Base-by-base conservation (phyloP, 2,797 vertebrate species). In the Spinibarbus caldwelli region DNA sequence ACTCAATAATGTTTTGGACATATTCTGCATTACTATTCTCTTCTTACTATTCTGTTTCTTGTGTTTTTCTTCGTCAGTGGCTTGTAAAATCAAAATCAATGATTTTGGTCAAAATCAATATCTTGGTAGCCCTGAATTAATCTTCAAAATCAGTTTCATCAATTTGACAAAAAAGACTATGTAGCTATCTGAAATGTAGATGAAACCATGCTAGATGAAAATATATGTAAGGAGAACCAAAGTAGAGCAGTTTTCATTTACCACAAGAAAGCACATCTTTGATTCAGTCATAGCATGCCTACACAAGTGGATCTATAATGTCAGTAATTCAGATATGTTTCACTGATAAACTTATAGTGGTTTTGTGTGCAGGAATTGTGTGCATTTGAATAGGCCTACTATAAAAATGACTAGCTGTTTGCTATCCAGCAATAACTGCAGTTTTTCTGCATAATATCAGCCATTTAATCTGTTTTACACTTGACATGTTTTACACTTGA, bases 1-100 rank as follows among this genome's bases (percentile, higher is more conserved):
- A 89, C 59, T 88, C 66, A 88, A 76, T 81, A 88, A 89, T 92
- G 87, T 4, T 66, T 66, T 66, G 62, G 29, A 91, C 88, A 83
- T 89, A 91, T 93, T 90, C 93, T 91, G 90, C 4, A 15, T 47
- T 92, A 87, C 90, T 91, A 17, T 49, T 49, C 15, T 49, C 45
- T 84, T 88, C 85, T 52, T 92, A 87, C 90, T 91, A 8, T 21
- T 52, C 49, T 21, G 19, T 21, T 21, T 62, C 83, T 84, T 23
- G 84, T 84, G 73, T 83, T 57, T 34, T 54, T 82, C 54, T 78
- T 52, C 71, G 78, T 71, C 80, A 72, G 41, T 76, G 71, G 79
- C 78, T 38, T 59, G 54, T 5, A 82, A 49, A n/a, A n/a, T n/a
- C n/a, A n/a, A n/a, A n/a, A n/a, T n/a, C n/a, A n/a, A n/a, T n/a